Percentiles rank a stretch among this genome's conserved stretches.
Conservation (phyloP, 2,888 invertebrate species). For the Lamellibrachia satsuma region DNA sequence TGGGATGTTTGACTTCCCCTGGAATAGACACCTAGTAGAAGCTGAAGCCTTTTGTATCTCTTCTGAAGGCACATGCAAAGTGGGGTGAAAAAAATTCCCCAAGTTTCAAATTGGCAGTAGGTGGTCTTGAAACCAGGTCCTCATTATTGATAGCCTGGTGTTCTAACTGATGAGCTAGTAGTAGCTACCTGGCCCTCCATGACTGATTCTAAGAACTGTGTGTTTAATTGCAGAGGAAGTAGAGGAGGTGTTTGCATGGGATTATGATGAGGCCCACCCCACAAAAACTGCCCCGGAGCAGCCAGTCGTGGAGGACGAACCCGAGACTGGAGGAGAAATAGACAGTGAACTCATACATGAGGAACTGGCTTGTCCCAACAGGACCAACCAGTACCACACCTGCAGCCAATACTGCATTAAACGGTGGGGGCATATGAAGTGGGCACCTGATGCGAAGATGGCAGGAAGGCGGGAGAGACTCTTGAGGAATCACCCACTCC, state of each 20-base stretch:
- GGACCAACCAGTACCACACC: conserved; percentile 89
- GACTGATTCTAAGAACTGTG: not conserved
- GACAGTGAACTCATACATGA: conserved; percentile 45
- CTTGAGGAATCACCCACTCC: conserved; percentile 86
- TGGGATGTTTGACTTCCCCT: too few relatives aligned
- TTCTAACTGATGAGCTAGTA: too few relatives aligned
- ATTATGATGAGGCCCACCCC: conserved; percentile 77
- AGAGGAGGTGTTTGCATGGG: conserved; percentile 95
- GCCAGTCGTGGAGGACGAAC: conserved; percentile 32
- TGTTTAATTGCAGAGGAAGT: conserved; percentile 47
- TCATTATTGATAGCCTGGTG: too few relatives aligned
- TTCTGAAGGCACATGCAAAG: too few relatives aligned
- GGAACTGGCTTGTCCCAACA: conserved; percentile 86
- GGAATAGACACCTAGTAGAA: too few relatives aligned
- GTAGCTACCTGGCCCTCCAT: too few relatives aligned
- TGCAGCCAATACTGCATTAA: conserved; percentile 89
- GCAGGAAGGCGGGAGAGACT: conserved; percentile 79
- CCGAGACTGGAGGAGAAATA: conserved; percentile 39
- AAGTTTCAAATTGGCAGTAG: too few relatives aligned
- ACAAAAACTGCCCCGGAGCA: conserved; percentile 8
- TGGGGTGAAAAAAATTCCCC: too few relatives aligned
- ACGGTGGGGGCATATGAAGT: conserved; percentile 59
- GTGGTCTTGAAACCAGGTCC: too few relatives aligned
- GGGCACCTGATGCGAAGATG: conserved; percentile 77
- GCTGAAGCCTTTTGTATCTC: too few relatives aligned